These are phyloP conservation scores for Helicoverpa assulta DNA, from an alignment of 2,888 invertebrate species.

Conservation along the genomic window DNA sequence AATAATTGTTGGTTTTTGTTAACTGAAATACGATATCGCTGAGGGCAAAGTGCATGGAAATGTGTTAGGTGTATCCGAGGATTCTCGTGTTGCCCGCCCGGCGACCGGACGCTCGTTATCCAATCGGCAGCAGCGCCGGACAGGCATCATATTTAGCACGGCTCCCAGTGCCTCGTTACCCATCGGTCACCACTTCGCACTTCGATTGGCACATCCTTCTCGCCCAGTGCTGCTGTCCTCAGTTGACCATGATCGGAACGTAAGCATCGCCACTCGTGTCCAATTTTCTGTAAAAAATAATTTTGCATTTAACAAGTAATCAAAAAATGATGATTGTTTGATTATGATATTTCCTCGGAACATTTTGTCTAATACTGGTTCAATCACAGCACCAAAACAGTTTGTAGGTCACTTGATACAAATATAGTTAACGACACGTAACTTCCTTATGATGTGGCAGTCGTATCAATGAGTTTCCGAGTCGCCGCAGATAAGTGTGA, in stretches of 20 bases:
- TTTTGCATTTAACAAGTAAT: not conserved
- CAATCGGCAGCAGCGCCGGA: conserved; percentile 38
- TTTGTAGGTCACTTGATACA: conserved; percentile 19
- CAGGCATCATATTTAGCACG: conserved; percentile 48
- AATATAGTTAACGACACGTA: conserved; percentile 13
- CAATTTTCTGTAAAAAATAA: not conserved
- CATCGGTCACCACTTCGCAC: conserved; percentile 37
- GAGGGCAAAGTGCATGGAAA: not conserved
- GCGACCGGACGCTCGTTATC: conserved; percentile 52
- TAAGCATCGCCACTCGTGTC: conserved; percentile 1
- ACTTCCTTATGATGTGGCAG: conserved; percentile 22
- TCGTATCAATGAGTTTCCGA: conserved; percentile 43
- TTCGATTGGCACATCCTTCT: conserved; percentile 54
- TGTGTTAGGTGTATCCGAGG: conserved; percentile 7
- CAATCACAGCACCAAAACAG: not conserved
- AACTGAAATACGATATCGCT: conserved; percentile 8
- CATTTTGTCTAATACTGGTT: not conserved
- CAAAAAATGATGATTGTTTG: conserved; percentile 12
- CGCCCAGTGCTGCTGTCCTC: conserved; percentile 9
- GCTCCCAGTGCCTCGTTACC: conserved; percentile 17
- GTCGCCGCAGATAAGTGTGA: conserved; percentile 39
- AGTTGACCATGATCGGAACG: conserved; percentile 20
- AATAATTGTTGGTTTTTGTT: conserved; percentile 9
- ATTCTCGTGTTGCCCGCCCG: conserved; percentile 12
- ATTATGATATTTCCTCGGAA: conserved; percentile 6